Conservation (phyloP, 2,797 vertebrate genomes). For the Sciaenops ocellatus region DNA sequence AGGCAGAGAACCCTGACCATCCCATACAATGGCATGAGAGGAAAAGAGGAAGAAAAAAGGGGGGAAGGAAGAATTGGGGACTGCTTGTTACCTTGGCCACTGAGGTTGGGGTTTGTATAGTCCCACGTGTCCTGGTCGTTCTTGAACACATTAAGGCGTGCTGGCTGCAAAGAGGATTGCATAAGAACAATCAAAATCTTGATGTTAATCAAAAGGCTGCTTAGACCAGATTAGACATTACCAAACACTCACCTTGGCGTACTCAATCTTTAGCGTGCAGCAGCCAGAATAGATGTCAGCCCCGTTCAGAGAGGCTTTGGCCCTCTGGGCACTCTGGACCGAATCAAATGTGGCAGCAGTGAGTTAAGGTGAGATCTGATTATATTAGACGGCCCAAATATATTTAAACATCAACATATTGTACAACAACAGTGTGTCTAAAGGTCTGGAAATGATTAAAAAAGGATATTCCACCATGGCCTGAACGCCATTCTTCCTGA, state of each 20-base stretch:
- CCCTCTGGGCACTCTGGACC: slow-evolving; percentile 96
- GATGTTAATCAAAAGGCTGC: neutral
- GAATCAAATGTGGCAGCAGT: slow-evolving; percentile 91
- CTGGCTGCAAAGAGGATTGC: slow-evolving; percentile 84
- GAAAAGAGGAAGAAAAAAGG: slow-evolving; percentile 67
- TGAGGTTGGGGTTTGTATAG: slow-evolving; percentile 95
- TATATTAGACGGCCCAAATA: neutral
- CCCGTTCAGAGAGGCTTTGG: slow-evolving; percentile 96
- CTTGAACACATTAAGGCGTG: slow-evolving; percentile 97
- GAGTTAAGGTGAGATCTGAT: slow-evolving; percentile 76
- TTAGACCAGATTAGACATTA: neutral
- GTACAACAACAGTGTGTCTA: neutral
- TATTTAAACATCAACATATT: slow-evolving; percentile 1
- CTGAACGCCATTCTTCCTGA: slow-evolving; percentile 97
- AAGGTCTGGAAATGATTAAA: neutral
- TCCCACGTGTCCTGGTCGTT: slow-evolving; percentile 99
- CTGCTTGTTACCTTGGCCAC: slow-evolving; percentile 92
- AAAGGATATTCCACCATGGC: slow-evolving; percentile 99
- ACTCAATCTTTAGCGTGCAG: slow-evolving; percentile 97
- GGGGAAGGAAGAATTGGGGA: slow-evolving; percentile 23
- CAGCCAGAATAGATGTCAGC: slow-evolving; percentile 98
- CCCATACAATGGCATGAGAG: slow-evolving; percentile 77
- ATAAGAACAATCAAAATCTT: slow-evolving; percentile 6
- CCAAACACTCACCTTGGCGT: slow-evolving; percentile 91
- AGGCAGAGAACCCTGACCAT: slow-evolving; percentile 70